A percentile compares a stretch with the other conserved stretches of the same genome.
These are phyloP conservation scores for Macrotis lagotis DNA, from an alignment of 2,113 vertebrate genomes.

Conservation along the genomic window DNA sequence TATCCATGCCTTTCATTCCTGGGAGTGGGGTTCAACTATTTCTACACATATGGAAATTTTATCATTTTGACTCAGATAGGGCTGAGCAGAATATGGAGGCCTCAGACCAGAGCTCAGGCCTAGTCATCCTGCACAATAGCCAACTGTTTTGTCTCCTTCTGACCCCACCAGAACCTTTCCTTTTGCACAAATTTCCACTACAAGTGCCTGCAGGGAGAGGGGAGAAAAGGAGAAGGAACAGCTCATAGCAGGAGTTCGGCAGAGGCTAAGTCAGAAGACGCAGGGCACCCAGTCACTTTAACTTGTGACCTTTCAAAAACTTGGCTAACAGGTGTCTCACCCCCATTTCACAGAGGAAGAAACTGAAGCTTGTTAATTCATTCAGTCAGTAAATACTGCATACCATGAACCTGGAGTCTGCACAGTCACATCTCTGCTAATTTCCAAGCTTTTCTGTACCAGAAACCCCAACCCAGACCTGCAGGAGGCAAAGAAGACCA, in stretches of 20 bases:
- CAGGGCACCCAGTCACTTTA: not conserved
- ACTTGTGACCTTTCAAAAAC: not conserved
- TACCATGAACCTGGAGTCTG: not conserved
- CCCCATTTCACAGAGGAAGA: not conserved
- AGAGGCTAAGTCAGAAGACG: not conserved
- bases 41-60: not conserved
- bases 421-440: not conserved
- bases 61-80: not conserved
- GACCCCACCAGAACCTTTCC: not conserved
- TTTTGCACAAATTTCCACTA: not conserved
- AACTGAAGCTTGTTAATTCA: not conserved
- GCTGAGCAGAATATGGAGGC: not conserved
- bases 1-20: not conserved
- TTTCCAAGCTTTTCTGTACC: not conserved
- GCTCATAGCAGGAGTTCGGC: not conserved
- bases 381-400: not conserved
- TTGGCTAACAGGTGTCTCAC: rapidly evolving
- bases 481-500: not conserved
- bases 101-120: not conserved
- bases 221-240: not conserved
- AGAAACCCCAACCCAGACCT: not conserved
- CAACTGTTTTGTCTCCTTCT: not conserved
- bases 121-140: not conserved
- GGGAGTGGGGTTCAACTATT: not conserved
- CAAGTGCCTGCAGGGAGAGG: not conserved